Conservation (phyloP, 2,797 vertebrate species). For the Netta rufina region DNA sequence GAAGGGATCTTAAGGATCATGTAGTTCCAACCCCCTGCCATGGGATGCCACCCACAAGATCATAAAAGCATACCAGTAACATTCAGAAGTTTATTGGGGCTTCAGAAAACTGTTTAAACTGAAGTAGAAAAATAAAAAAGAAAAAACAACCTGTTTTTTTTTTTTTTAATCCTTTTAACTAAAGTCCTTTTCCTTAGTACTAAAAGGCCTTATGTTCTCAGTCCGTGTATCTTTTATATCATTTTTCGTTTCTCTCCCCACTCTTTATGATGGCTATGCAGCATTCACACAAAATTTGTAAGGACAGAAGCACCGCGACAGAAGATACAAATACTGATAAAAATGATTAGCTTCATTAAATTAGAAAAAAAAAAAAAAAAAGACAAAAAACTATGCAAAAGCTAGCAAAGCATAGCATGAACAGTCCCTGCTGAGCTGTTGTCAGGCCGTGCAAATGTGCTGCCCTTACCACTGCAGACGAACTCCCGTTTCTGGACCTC, state of each 20-base stretch:
- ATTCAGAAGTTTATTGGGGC: background rate
- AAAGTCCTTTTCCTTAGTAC: background rate
- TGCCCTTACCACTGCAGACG: slow-evolving; percentile 89
- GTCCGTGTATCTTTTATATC: background rate
- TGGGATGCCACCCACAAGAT: no score
- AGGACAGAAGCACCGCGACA: background rate
- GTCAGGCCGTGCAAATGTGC: fast-evolving
- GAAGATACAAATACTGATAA: fast-evolving
- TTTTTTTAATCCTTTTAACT: background rate
- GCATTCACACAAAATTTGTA: background rate
- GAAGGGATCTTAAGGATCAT: no score
- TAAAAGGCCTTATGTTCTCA: background rate
- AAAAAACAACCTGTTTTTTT: background rate
- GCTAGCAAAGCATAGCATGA: fast-evolving
- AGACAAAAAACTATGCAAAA: background rate
- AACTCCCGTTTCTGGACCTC: slow-evolving; percentile 98
- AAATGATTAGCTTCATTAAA: background rate
- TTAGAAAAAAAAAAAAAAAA: background rate
- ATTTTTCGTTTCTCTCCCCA: background rate
- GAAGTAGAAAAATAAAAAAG: background rate
- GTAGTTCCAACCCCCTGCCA: no score
- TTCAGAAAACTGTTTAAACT: background rate
- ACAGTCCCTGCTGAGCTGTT: fast-evolving
- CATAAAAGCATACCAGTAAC: background rate
- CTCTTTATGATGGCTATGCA: background rate